A percentile compares a stretch with the other conserved stretches of the same genome.
Conservation (phyloP, 2,797 vertebrate genomes). For the Aphelocoma californica region DNA sequence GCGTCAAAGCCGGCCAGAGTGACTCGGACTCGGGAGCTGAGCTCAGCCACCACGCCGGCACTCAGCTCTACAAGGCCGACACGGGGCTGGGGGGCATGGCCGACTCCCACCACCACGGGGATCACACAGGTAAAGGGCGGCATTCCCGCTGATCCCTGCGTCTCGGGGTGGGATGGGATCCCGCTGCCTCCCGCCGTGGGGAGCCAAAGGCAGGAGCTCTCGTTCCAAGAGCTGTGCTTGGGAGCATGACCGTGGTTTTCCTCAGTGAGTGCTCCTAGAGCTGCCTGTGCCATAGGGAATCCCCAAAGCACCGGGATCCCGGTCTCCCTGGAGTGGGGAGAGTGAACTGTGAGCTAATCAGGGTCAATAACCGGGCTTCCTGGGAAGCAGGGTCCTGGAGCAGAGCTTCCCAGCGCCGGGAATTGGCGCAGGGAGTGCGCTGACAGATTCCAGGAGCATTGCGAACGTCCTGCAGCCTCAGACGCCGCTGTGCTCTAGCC, state of each 20-base stretch:
- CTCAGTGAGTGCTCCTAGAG: not conserved
- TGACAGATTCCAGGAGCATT: not conserved
- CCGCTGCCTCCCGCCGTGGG: accelerated
- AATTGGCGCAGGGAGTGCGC: not conserved
- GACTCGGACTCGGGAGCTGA: conserved; percentile 90
- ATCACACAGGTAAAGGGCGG: conserved; percentile 83
- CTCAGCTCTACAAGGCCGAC: conserved; percentile 89
- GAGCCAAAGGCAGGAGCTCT: not conserved
- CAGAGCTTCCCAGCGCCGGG: not conserved
- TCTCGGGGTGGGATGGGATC: not conserved
- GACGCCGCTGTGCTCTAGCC: not conserved
- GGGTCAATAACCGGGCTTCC: not conserved
- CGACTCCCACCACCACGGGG: conserved; percentile 84
- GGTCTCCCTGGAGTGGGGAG: accelerated
- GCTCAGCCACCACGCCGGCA: conserved; percentile 79
- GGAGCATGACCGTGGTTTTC: accelerated
- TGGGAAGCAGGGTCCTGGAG: not conserved
- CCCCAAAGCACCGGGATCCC: accelerated
- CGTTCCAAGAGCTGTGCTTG: not conserved
- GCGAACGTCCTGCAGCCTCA: not conserved
- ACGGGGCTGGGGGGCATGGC: conserved; percentile 79
- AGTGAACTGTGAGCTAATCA: not conserved
- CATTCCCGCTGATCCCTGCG: not conserved
- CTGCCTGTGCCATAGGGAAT: accelerated
- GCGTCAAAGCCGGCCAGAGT: conserved; percentile 89